Evolutionary conservation across 2,888 invertebrate genomes (phyloP).

Genomic region (Dilophus febrilis): DNA sequence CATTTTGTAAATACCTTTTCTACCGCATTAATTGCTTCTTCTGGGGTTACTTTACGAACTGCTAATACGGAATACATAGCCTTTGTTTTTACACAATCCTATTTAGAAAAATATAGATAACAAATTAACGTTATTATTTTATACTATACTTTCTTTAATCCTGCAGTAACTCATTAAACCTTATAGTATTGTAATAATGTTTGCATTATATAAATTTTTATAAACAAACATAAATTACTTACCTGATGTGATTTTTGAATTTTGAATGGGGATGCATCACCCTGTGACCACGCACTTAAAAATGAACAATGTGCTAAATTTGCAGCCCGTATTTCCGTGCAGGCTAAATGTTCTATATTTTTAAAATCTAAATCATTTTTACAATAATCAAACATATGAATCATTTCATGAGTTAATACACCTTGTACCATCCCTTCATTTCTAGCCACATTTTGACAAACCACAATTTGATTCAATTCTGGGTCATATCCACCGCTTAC

Average conservation of each 20-base stretch:
- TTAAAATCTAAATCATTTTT: slow-evolving; percentile 73
- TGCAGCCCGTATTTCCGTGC: slow-evolving; percentile 89
- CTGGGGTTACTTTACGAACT: slow-evolving; percentile 52
- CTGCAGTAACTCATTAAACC: too few species aligned
- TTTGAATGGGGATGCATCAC: slow-evolving; percentile 54
- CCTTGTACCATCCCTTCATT: slow-evolving; percentile 55
- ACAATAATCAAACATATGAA: slow-evolving; percentile 94
- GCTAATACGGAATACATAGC: slow-evolving; percentile 70
- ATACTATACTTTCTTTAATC: too few species aligned
- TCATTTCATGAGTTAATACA: slow-evolving; percentile 79
- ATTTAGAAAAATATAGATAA: slow-evolving; percentile 18
- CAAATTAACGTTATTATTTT: too few species aligned
- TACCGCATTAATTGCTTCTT: slow-evolving; percentile 58
- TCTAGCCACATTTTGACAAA: slow-evolving; percentile 73
- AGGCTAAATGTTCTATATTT: slow-evolving; percentile 82
- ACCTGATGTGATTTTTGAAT: slow-evolving; percentile 66
- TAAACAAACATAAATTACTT: slow-evolving; percentile 10
- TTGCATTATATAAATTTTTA: not conserved
- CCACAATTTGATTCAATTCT: slow-evolving; percentile 66
- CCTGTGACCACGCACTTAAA: slow-evolving; percentile 58
- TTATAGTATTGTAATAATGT: not conserved
- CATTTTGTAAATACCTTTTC: slow-evolving; percentile 81
- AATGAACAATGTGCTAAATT: slow-evolving; percentile 88
- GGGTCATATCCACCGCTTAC: slow-evolving; percentile 89
- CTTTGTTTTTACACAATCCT: slow-evolving; percentile 81